Evolutionary conservation across 2,888 invertebrate genomes (phyloP), one percentile per base, ranked within the genome.

Genomic region (Drosophila paranaensis): DNA sequence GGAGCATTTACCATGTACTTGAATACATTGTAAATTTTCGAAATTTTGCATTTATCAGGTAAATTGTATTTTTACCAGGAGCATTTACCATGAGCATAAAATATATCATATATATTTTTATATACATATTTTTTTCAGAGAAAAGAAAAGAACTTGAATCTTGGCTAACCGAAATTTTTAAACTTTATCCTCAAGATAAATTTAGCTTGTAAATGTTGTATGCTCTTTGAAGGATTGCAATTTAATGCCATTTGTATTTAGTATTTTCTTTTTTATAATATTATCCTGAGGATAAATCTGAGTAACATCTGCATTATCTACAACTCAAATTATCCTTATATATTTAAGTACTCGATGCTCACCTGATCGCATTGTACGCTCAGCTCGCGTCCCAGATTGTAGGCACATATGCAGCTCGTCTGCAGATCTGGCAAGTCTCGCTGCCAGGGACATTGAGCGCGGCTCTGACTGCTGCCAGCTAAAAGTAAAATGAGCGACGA

Each of bases 311-410:
- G 20, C 20, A 20, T 20, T 20, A 20, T 20, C 20, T 20, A 20
- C 20, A 20, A 1, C 20, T 33, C 33, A 6, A 33, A 16, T 42
- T 16, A 20, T 20, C 1, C 3, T 3, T 9, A 42, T 10, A 16
- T 16, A 42, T 42, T 27, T 46, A 27, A 27, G 6, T 45, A 14
- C 4, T 0, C 5, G 2, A 6, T 56, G 0, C 63, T 83, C 92
- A 95, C 95, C 94, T 97, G 96, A 93, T 97, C 97, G 93, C 97
- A 98, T 93, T 98, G 97, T 76, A 98, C 96, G 39, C 97, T 97
- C 14, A 98, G 94, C 91, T 97, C 97, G 82, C 95, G 95, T 48
- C 96, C 97, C 73, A 97, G 94, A 92, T 97, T 97, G 92, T 96
- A 96, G 73, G 97, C 97, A 93, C 98, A 98, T 70, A 97, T 95